Base-by-base conservation (phyloP, 2,888 invertebrate genomes). In the Ommatoiulus sabulosus region DNA sequence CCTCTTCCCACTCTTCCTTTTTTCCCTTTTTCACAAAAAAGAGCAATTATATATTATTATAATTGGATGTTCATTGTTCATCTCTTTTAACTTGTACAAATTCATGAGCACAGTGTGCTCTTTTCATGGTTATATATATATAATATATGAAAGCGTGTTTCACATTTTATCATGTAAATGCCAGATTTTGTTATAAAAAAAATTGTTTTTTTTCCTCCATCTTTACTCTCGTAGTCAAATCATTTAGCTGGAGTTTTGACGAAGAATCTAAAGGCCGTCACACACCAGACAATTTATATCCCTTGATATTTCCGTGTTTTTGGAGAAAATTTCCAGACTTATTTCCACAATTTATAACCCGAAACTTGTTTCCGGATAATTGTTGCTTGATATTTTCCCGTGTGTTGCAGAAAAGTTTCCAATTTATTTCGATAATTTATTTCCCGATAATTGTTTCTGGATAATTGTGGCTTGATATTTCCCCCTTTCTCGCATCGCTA, bases 51-150 rank as follows among this genome's bases (percentile, higher is more conserved):
- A 35, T 35, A 52, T 52, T 52, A 52, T 52, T 52, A 52, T 52
- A 52, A 52, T 52, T 52, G 52, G 52, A 52, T 52, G 52, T 52
- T 52, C 52, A 52, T 52, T 52, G 52, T 52, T 52, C 52, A 52
- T 52, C 52, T 52, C 52, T 52, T 52, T 52, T 52, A 52, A 52
- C 52, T 52, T 52, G 52, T 52, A 52, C 52, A 52, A 52, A 52
- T 52, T 52, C 52, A 52, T 52, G 52, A 17, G 52, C 52, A 52
- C 52, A 52, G 15, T 52, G 52, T 52, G 52, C 52, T 52, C 52
- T 52, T 52, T 52, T 52, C 52, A 52, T 52, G 52, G 52, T 52
- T 52, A 52, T 52, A 52, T 35, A 52, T 35, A 35, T 52, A 52
- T 52, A 52, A 52, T 52, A 52, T 52, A 52, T 52, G 52, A 52